Conservation (phyloP, 2,113 vertebrate species). For the human region GRCh38 chr2:239110501-239111000, state of each 20-base stretch:
- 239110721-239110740: fast-evolving
- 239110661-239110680: too few species aligned
- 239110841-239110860: not conserved
- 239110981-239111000: fast-evolving
- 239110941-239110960: fast-evolving
- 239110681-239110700: not conserved
- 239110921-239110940: fast-evolving
- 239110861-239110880: not conserved
- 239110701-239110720: not conserved
- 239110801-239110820: not conserved
- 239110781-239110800: not conserved
- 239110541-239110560: not conserved
- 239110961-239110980: fast-evolving
- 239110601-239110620: not conserved
- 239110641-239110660: fast-evolving
- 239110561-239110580: not conserved
- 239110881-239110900: fast-evolving
- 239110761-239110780: not conserved
- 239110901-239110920: not conserved
- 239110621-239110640: fast-evolving
- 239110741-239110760: not conserved
- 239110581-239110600: not conserved
- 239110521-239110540: not conserved
- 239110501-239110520: not conserved
- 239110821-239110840: not conserved